Conservation (phyloP, 2,888 invertebrate genomes). For the Patella depressa region DNA sequence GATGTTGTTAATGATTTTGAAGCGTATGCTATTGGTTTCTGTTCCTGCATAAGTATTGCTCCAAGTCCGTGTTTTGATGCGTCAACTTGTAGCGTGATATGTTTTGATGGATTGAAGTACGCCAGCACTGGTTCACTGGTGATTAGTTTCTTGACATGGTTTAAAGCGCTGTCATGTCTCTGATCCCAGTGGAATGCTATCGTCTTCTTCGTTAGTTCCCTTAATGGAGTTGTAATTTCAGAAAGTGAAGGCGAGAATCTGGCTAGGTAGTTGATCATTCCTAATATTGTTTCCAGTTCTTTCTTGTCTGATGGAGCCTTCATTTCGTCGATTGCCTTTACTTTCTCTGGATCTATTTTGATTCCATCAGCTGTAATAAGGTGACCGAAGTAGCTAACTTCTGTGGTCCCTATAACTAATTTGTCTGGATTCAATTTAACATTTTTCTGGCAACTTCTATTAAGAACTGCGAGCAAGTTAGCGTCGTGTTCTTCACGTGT, state of each 20-base stretch:
- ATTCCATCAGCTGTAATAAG: background rate
- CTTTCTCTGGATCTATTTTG: slow-evolving; percentile 15
- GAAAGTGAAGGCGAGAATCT: slow-evolving; percentile 31
- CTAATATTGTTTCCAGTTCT: slow-evolving; percentile 23
- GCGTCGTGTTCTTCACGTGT: slow-evolving; percentile 35
- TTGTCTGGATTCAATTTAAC: slow-evolving; percentile 36
- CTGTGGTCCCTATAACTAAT: slow-evolving; percentile 22
- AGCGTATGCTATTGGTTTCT: slow-evolving; percentile 27
- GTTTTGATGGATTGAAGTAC: slow-evolving; percentile 23
- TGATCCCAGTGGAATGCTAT: slow-evolving; percentile 17
- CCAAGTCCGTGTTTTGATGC: slow-evolving; percentile 31
- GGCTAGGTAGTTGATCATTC: slow-evolving; percentile 29
- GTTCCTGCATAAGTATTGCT: slow-evolving; percentile 31
- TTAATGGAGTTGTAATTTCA: slow-evolving; percentile 14
- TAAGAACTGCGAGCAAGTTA: slow-evolving; percentile 33
- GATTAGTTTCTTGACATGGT: slow-evolving; percentile 13
- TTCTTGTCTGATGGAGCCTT: slow-evolving; percentile 15
- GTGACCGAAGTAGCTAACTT: slow-evolving; percentile 31
- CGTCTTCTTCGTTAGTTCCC: slow-evolving; percentile 5
- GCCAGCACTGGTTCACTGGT: slow-evolving; percentile 13
- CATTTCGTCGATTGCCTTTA: slow-evolving; percentile 14
- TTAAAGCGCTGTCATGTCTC: slow-evolving; percentile 10
- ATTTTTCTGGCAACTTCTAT: slow-evolving; percentile 23
- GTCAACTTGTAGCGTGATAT: slow-evolving; percentile 13
- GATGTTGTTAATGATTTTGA: slow-evolving; percentile 25